Conservation (phyloP, 2,113 vertebrate genomes). For the Odocoileus hemionus region DNA sequence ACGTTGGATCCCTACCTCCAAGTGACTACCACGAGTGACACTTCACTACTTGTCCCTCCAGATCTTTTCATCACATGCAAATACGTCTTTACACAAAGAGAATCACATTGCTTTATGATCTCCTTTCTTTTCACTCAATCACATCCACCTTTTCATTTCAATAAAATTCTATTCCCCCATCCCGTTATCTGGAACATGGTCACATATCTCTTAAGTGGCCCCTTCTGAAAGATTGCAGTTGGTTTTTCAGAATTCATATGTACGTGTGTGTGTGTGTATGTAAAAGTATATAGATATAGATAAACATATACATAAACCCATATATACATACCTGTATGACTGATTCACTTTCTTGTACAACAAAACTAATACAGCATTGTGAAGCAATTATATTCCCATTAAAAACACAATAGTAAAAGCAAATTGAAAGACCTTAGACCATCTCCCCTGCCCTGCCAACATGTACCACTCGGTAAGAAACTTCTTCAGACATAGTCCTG, state of each 20-base stretch:
- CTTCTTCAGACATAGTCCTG: neutral
- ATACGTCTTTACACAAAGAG: neutral
- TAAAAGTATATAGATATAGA: no score
- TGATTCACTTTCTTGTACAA: neutral
- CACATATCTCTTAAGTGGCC: neutral
- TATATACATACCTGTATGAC: neutral
- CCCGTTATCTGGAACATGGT: neutral
- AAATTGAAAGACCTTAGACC: neutral
- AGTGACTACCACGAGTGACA: neutral
- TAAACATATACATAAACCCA: no score
- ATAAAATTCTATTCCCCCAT: neutral
- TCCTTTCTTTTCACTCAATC: neutral
- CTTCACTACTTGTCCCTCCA: neutral
- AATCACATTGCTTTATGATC: neutral
- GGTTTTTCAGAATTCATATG: neutral
- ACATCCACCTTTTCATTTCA: neutral
- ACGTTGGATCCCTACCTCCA: neutral
- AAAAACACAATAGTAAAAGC: neutral
- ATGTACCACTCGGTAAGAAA: neutral
- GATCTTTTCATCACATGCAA: neutral
- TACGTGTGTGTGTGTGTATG: neutral
- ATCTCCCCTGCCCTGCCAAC: neutral
- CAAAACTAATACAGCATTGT: neutral
- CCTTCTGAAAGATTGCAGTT: neutral
- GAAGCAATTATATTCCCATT: neutral